A percentile compares a stretch with the other conserved stretches of the same genome.
Evolutionary conservation across 2,797 vertebrate species (phyloP).

Genomic region (Falco berigora): DNA sequence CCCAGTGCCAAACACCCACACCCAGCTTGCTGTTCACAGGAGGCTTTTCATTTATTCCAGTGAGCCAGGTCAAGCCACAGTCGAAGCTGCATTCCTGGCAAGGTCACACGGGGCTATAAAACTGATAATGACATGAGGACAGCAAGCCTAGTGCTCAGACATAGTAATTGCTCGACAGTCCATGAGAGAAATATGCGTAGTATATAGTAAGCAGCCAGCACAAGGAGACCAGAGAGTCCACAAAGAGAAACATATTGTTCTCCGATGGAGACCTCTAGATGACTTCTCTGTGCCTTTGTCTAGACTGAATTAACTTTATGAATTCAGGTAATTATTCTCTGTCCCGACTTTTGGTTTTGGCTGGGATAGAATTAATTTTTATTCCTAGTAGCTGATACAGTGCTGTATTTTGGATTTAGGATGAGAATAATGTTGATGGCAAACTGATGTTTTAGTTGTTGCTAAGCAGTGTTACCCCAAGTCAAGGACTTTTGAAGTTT

Average conservation of each 20-base stretch:
- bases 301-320: conserved; percentile 36
- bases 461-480: too few relatives aligned
- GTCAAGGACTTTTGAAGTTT: too few relatives aligned
- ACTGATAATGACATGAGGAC: background rate
- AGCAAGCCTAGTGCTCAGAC: background rate
- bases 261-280: background rate
- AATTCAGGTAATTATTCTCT: conserved; percentile 29
- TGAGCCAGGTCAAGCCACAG: background rate
- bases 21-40: background rate
- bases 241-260: background rate
- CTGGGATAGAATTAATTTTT: too few relatives aligned
- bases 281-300: background rate
- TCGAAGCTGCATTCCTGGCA: background rate
- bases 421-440: too few relatives aligned
- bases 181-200: background rate
- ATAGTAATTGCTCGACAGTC: background rate
- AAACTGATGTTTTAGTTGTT: too few relatives aligned
- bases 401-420: too few relatives aligned
- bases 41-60: background rate
- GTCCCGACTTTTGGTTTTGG: background rate
- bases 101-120: background rate
- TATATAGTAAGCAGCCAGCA: background rate
- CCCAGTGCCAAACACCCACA: background rate
- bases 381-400: too few relatives aligned
- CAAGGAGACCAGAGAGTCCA: background rate